Evolutionary conservation across 2,797 vertebrate species (phyloP).

Genomic region (Peromyscus nudipes): DNA sequence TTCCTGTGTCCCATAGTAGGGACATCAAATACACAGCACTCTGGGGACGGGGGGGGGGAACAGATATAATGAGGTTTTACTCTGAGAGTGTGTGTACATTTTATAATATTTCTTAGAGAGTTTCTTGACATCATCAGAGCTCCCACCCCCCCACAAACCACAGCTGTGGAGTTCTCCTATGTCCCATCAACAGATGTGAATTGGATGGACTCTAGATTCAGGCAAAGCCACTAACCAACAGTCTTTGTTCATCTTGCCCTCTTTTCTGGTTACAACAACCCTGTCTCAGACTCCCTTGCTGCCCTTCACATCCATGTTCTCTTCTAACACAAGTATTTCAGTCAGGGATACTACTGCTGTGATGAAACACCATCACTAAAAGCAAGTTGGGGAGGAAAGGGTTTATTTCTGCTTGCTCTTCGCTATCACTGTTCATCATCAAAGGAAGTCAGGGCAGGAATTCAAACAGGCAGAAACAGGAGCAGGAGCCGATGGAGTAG

Average conservation of each 20-base stretch:
- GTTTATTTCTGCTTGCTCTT: not conserved
- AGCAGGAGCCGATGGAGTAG: no score
- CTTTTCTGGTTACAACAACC: not conserved
- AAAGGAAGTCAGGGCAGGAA: not conserved
- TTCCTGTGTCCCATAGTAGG: not conserved
- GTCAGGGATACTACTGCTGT: no score
- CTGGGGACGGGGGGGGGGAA: not conserved
- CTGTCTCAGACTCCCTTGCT: not conserved
- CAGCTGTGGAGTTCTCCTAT: not conserved
- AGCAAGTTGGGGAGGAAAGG: not conserved
- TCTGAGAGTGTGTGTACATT: not conserved
- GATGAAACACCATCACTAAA: not conserved
- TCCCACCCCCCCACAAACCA: not conserved
- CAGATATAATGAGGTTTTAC: not conserved
- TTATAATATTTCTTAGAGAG: conserved; percentile 1
- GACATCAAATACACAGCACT: not conserved
- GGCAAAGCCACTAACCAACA: not conserved
- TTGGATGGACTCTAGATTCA: not conserved
- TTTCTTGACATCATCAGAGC: not conserved
- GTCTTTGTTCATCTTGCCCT: accelerated
- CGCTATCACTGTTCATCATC: no score
- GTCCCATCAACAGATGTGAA: not conserved
- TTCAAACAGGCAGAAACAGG: not conserved
- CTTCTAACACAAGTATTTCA: not conserved
- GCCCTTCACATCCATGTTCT: not conserved